Base-by-base conservation (phyloP, 2,113 vertebrate species). In the Chaenogobius annularis region DNA sequence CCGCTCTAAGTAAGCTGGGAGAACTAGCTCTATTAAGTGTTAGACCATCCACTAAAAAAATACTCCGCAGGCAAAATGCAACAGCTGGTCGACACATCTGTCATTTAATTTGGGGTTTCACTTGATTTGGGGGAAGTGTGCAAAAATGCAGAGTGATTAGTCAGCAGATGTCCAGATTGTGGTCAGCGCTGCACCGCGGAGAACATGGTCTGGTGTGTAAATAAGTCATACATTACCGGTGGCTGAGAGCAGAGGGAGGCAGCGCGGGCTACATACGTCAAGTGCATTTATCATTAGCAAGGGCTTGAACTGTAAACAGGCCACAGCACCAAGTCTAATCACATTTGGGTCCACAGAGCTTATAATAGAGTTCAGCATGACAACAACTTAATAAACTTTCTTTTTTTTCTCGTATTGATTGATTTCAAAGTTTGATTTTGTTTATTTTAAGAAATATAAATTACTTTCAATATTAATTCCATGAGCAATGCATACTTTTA, bases 321-420 rank as follows among this genome's bases (percentile, higher is more conserved):
- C 92, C 88, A 89, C 83, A 87, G 89, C 84, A 91, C 87, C 86
- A 88, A 91, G 81, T 93, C 93, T 94, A 94, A 95, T 95, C 93
- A 94, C 67, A 92, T 85, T 87, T 85, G 83, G 55, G 85, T 83
- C 77, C 77, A 81, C 87, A 87, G 85, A 86, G 87, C 85, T 75
- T 86, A 46, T 77, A 72, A 80, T 61, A 75, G 71, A 7, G 37
- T 3, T 3, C 35, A 6, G 6, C 6, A 6, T 35, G 35, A 35
- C 37, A 40, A 40, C 2, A 40, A 40, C 37, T 5, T 31, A 31
- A 31, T 31, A 1, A 31, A 31, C 26, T 4, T 2, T 31, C 4
- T 31, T 31, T 31, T 31, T 31, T 31, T 31, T 31, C 26, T 31
- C 26, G 4, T 4, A 31, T 31, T 31, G 26, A 31, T 31, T 31